A percentile compares a stretch with the other conserved stretches of the same genome.
phyloP scores from a whole-genome alignment of 2,797 vertebrate species.

The Bradypus variegatus region DNA sequence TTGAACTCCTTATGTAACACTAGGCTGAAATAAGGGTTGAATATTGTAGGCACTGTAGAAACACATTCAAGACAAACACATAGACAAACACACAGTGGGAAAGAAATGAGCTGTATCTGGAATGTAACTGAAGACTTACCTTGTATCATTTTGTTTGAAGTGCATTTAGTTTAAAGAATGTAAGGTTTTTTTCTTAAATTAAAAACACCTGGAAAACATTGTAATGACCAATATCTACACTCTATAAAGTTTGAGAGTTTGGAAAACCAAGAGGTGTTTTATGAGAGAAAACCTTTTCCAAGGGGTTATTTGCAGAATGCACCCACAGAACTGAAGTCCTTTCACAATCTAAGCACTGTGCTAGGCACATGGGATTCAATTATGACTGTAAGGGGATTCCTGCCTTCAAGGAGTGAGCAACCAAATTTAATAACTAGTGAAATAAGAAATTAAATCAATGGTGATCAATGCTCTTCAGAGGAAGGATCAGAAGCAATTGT shows the following conservation, averaged over 20 bases:
- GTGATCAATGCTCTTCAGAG: neutral
- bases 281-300: neutral
- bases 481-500: neutral
- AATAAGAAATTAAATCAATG: neutral
- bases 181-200: neutral
- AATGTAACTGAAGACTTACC: neutral
- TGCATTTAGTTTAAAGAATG: neutral
- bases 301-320: neutral
- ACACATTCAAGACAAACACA: too few relatives aligned
- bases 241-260: neutral
- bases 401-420: neutral
- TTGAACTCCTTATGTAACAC: too few relatives aligned
- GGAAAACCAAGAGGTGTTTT: neutral
- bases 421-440: neutral
- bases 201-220: neutral
- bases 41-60: too few relatives aligned
- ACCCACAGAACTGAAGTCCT: neutral
- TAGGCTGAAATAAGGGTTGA: too few relatives aligned
- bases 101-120: neutral
- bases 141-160: slow-evolving; percentile 1
- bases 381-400: neutral
- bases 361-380: neutral
- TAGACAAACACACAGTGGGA: too few relatives aligned
- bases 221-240: neutral
- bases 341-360: neutral